phyloP scores from a whole-genome alignment of 1,140 invertebrate genomes.

The Scylla paramamosain region DNA sequence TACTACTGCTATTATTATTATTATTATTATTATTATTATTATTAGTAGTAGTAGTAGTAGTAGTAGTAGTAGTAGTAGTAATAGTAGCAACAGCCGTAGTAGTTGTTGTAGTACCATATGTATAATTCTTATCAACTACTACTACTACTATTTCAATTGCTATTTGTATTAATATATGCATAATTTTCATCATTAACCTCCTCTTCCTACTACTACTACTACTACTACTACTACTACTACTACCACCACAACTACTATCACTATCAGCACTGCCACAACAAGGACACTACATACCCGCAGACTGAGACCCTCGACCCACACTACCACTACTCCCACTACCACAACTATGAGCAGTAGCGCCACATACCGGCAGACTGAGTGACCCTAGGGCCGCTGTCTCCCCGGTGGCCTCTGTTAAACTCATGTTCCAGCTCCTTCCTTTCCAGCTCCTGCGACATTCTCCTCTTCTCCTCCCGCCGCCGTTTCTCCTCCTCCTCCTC shows the following conservation, averaged over 20 bases:
- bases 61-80: too few relatives aligned
- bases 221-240: constrained; percentile 13
- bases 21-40: too few relatives aligned
- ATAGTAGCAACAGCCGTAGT: too few relatives aligned
- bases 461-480: background rate
- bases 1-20: too few relatives aligned
- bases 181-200: too few relatives aligned
- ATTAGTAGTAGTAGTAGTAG: too few relatives aligned
- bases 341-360: background rate
- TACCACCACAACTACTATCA: background rate
- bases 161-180: too few relatives aligned
- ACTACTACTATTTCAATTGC: background rate
- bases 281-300: background rate
- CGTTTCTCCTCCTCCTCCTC: constrained; percentile 44
- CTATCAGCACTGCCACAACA: background rate
- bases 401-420: constrained; percentile 40
- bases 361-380: constrained; percentile 39
- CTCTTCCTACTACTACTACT: background rate
- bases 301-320: too few relatives aligned
- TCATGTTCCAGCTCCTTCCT: constrained; percentile 45
- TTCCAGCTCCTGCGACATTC: constrained; percentile 34
- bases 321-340: too few relatives aligned
- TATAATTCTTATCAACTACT: too few relatives aligned
- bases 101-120: too few relatives aligned
- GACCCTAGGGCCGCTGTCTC: constrained; percentile 31